A percentile compares a stretch with the other conserved stretches of the same genome.
These are phyloP conservation scores for Agrotis puta DNA, from an alignment of 2,888 invertebrate species.

Conservation along the genomic window DNA sequence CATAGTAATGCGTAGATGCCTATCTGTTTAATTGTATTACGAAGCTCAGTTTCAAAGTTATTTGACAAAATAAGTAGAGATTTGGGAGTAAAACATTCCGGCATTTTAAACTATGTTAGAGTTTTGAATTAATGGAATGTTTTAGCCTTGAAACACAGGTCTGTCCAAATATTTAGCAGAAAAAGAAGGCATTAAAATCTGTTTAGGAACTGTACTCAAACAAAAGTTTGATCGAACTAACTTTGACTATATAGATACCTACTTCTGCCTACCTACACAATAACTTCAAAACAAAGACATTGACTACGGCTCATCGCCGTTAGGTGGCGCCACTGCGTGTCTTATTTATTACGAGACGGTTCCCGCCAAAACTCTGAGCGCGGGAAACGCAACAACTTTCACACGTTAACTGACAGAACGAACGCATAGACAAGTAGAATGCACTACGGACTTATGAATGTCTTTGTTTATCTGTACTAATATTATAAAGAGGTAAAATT, in stretches of 20 bases:
- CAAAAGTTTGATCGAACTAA: conserved; percentile 18
- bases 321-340: conserved; percentile 68
- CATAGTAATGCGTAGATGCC: conserved; percentile 40
- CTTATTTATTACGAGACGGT: conserved; percentile 66
- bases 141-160: not conserved
- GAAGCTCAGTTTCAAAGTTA: conserved; percentile 15
- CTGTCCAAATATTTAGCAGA: not conserved
- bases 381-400: conserved; percentile 76
- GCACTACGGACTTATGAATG: conserved; percentile 37
- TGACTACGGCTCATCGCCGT: conserved; percentile 32
- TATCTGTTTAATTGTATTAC: conserved; percentile 41
- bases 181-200: not conserved
- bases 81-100: not conserved
- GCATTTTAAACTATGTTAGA: not conserved
- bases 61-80: conserved; percentile 3
- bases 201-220: not conserved
- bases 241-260: not conserved
- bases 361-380: conserved; percentile 74
- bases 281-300: conserved; percentile 51
- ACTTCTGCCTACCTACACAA: not conserved
- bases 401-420: conserved; percentile 59
- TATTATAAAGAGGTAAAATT: too few relatives aligned
- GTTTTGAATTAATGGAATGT: not conserved
- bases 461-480: not conserved
- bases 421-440: conserved; percentile 16